Evolutionary conservation across 92 coral and sea anemone species (phyloP).

Genomic region (Parazoanthus swiftii): DNA sequence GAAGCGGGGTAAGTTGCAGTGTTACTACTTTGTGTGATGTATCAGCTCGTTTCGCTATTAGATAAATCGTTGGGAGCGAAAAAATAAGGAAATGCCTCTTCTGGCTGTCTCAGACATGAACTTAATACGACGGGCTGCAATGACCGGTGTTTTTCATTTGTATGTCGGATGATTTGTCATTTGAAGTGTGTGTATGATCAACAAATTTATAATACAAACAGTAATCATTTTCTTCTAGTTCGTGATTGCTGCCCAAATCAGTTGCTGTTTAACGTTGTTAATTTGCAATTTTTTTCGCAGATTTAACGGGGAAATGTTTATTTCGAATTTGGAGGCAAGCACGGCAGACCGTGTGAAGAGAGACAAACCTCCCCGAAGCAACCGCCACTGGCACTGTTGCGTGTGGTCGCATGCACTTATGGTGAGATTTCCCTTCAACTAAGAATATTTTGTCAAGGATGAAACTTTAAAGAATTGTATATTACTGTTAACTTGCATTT

Average conservation of each 20-base stretch:
- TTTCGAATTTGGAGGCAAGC: conserved; percentile 23
- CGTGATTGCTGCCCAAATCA: background rate
- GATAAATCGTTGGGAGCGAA: background rate
- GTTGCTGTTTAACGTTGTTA: background rate
- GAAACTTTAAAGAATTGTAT: too few relatives aligned
- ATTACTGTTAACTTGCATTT: background rate
- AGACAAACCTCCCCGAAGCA: conserved; percentile 47
- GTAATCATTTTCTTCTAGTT: background rate
- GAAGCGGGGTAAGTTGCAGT: conserved; percentile 27
- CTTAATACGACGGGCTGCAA: background rate
- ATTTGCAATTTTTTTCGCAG: conserved; percentile 11
- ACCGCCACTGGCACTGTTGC: conserved; percentile 49
- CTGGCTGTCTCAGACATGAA: background rate
- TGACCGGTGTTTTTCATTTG: background rate
- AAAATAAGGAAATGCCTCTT: background rate
- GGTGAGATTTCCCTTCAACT: conserved; percentile 25
- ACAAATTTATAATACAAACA: too few relatives aligned
- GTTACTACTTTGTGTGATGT: background rate
- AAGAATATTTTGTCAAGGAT: background rate
- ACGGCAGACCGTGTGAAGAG: conserved; percentile 27
- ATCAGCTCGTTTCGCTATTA: background rate
- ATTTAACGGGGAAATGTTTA: conserved; percentile 44
- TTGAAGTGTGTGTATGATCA: background rate
- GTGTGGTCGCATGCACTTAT: conserved; percentile 54
- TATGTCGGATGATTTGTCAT: background rate